Evolutionary conservation across 2,797 vertebrate genomes (phyloP).

Genomic region (Gymnothorax javanicus): DNA sequence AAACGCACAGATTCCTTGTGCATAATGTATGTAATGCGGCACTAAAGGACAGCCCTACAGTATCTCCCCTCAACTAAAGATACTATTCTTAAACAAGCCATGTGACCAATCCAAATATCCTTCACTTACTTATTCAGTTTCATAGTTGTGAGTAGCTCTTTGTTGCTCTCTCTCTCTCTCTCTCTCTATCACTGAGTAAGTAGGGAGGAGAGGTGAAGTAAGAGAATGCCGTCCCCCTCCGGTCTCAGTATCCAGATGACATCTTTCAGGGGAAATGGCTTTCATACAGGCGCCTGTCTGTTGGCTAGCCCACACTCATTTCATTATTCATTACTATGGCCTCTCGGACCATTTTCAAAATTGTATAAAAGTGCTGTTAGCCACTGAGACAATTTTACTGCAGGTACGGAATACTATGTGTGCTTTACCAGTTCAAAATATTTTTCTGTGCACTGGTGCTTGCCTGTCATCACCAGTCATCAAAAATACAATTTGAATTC

Average conservation of each 20-base stretch:
- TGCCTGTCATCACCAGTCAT: not conserved
- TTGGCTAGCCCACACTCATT: slow-evolving; percentile 41
- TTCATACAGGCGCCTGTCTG: slow-evolving; percentile 6
- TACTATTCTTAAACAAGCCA: not conserved
- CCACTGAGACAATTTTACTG: slow-evolving; percentile 42
- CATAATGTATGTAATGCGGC: not conserved
- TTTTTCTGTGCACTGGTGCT: not conserved
- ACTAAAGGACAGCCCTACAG: not conserved
- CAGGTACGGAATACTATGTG: not conserved
- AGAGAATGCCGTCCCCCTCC: not conserved
- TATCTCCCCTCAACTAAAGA: not conserved
- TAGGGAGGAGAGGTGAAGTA: not conserved
- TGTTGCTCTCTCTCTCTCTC: not conserved
- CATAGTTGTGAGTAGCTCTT: not conserved
- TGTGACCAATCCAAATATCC: not conserved
- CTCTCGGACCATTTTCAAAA: slow-evolving; percentile 33
- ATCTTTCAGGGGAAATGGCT: not conserved
- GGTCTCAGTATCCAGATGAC: not conserved
- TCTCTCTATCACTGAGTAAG: not conserved
- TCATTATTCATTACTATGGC: slow-evolving; percentile 33
- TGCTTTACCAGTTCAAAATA: not conserved
- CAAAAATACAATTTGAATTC: slow-evolving; percentile 64
- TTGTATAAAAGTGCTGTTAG: slow-evolving; percentile 47
- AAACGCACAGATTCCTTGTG: not conserved
- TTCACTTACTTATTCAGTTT: not conserved